Evolutionary conservation across 2,113 vertebrate genomes (phyloP).

Genomic region (Rhipidura dahli): DNA sequence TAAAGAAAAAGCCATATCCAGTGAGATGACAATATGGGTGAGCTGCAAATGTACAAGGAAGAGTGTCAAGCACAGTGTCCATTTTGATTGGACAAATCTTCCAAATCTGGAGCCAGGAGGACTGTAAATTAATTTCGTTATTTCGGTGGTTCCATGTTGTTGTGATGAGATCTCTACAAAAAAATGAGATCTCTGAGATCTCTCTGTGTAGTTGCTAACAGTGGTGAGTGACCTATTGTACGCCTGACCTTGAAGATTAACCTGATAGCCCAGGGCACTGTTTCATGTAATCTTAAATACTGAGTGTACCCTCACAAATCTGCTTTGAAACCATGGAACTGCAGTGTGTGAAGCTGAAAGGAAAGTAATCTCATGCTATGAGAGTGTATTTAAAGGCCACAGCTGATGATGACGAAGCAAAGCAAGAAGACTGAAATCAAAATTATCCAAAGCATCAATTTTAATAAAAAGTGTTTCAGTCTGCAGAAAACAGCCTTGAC

Average conservation of each 20-base stretch:
- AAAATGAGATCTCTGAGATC: no score
- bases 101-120: background rate
- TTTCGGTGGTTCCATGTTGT: background rate
- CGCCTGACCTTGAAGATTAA: background rate
- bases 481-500: background rate
- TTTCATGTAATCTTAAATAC: background rate
- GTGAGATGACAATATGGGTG: background rate
- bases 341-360: background rate
- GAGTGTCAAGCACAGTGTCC: rapidly evolving
- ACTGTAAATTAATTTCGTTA: background rate
- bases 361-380: background rate
- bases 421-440: background rate
- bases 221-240: background rate
- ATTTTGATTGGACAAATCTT: background rate
- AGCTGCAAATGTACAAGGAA: background rate
- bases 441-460: background rate
- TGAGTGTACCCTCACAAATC: background rate
- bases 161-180: background rate
- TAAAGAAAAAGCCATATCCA: background rate
- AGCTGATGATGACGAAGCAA: background rate
- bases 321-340: background rate
- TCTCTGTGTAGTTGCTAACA: background rate
- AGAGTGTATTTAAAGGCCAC: background rate
- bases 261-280: background rate
- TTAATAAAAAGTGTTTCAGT: background rate